phyloP scores from a whole-genome alignment of 1,140 invertebrate genomes.

The Aphis craccivora region DNA sequence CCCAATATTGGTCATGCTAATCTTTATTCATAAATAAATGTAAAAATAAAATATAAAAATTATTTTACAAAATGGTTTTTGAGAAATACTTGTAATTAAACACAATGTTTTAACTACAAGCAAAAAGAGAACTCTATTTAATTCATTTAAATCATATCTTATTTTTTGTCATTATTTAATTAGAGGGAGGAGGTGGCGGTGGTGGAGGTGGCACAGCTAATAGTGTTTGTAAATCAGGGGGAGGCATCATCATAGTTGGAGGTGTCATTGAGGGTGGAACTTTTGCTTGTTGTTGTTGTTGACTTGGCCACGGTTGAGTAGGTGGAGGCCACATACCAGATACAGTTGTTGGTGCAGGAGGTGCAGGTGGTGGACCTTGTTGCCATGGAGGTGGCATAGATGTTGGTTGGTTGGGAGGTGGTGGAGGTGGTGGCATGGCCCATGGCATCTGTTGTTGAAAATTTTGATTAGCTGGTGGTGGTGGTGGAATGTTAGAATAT shows the following conservation, averaged over 20 bases:
- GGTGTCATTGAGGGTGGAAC: conserved; percentile 65
- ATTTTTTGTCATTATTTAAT: conserved; percentile 18
- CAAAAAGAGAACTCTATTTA: neutral
- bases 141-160: neutral
- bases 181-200: conserved; percentile 67
- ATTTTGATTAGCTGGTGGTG: conserved; percentile 58
- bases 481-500: conserved; percentile 60
- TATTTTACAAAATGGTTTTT: neutral
- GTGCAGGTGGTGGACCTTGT: conserved; percentile 60
- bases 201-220: conserved; percentile 70
- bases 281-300: conserved; percentile 61
- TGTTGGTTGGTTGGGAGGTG: conserved; percentile 61
- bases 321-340: conserved; percentile 70
- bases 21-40: conserved; percentile 1
- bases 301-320: conserved; percentile 67
- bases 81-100: conserved; percentile 19
- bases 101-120: neutral
- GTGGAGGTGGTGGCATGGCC: conserved; percentile 60
- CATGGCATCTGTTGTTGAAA: conserved; percentile 51
- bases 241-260: conserved; percentile 66
- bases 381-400: conserved; percentile 66
- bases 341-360: conserved; percentile 64
- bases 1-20: conserved; percentile 19
- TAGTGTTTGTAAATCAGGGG: conserved; percentile 63
- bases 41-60: conserved; percentile 9